Percentiles rank a stretch among this genome's conserved stretches.
These are phyloP conservation scores for Drosophila simulans DNA, from an alignment of 1,140 invertebrate species.

Conservation along the genomic window DNA sequence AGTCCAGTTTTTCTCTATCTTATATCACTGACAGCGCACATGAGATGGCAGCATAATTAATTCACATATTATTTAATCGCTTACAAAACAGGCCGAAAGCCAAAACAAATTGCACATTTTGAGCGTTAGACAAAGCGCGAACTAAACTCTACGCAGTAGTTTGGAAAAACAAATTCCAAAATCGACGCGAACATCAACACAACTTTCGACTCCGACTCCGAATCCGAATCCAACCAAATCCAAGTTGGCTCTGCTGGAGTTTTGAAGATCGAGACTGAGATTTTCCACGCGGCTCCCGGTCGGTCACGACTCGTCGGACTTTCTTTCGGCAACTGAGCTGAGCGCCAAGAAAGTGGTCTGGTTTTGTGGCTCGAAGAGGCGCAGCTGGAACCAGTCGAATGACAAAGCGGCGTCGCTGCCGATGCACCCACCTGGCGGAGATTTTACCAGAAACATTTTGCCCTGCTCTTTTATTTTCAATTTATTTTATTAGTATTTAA, in stretches of 20 bases:
- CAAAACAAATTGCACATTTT: slow-evolving; percentile 63
- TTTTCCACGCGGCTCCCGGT: slow-evolving; percentile 29
- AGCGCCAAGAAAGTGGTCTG: slow-evolving; percentile 81
- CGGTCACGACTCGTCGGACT: slow-evolving; percentile 77
- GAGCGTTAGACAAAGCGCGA: slow-evolving; percentile 31
- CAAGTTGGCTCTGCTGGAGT: slow-evolving; percentile 2
- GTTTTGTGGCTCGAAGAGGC: slow-evolving; percentile 71
- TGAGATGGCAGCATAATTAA: slow-evolving; percentile 22
- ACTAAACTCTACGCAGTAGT: slow-evolving; percentile 33
- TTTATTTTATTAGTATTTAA: slow-evolving; percentile 12
- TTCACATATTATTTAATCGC: slow-evolving; percentile 59
- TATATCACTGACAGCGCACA: background rate
- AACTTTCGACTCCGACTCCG: slow-evolving; percentile 54
- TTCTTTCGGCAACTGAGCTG: slow-evolving; percentile 83
- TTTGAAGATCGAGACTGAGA: slow-evolving; percentile 11
- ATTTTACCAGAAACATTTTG: slow-evolving; percentile 55
- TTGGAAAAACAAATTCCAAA: slow-evolving; percentile 33
- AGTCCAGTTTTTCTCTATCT: background rate
- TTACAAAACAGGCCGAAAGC: slow-evolving; percentile 61
- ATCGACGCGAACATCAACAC: slow-evolving; percentile 45
- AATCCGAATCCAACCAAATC: slow-evolving; percentile 12
- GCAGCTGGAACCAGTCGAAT: slow-evolving; percentile 70
- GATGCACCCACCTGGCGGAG: slow-evolving; percentile 52
- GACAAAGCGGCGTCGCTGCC: slow-evolving; percentile 55
- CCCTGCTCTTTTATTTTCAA: slow-evolving; percentile 24